phyloP scores from a whole-genome alignment of 2,888 invertebrate genomes.

The Syritta pipiens region DNA sequence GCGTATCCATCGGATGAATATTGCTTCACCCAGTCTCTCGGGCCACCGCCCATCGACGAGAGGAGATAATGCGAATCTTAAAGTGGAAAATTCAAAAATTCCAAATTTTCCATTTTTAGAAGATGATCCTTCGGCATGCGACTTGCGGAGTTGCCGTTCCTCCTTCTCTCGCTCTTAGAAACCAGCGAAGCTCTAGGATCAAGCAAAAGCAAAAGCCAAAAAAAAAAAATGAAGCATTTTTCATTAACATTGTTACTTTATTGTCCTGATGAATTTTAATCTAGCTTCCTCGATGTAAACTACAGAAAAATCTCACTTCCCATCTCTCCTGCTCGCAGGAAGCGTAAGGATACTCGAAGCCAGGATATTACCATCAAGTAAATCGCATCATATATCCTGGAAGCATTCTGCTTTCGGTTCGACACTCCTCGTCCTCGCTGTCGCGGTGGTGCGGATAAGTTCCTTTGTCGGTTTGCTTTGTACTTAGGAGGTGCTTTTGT shows the following conservation, averaged over 20 bases:
- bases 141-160: not conserved
- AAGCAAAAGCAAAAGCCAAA: not conserved
- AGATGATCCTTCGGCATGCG: constrained; percentile 11
- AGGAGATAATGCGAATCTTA: constrained; percentile 17
- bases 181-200: not conserved
- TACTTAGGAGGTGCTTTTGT: constrained; percentile 27
- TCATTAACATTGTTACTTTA: constrained; percentile 71
- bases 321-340: not conserved
- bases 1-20: constrained; percentile 24
- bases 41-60: not conserved
- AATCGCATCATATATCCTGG: constrained; percentile 59
- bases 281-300: constrained; percentile 51
- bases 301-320: constrained; percentile 22
- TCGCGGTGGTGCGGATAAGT: constrained; percentile 42
- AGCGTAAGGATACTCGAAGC: constrained; percentile 2
- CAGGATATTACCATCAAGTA: constrained; percentile 37
- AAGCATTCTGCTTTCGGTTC: constrained; percentile 31
- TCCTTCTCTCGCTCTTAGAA: not conserved
- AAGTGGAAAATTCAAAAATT: constrained; percentile 52
- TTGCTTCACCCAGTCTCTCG: not conserved
- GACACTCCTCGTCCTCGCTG: not conserved
- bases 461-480: constrained; percentile 62
- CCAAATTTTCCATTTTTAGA: constrained; percentile 29
- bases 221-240: constrained; percentile 52
- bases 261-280: constrained; percentile 71